These are phyloP conservation scores for Sebastes oblongus DNA, from an alignment of 2,797 vertebrate species.

Conservation along the genomic window DNA sequence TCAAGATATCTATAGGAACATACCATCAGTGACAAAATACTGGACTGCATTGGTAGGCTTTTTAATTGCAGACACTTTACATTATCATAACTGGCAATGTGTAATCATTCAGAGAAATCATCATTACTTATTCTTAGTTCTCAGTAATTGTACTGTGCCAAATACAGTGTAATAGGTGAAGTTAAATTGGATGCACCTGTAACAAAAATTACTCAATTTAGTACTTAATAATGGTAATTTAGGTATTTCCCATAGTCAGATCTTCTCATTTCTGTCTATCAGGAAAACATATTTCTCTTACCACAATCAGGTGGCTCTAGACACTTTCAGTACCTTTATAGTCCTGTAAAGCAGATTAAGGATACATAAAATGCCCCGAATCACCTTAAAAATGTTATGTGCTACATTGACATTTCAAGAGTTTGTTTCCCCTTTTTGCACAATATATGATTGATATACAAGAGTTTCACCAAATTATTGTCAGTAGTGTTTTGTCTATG, in stretches of 20 bases:
- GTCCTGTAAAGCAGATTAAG: neutral
- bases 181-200: neutral
- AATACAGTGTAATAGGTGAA: neutral
- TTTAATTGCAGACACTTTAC: neutral
- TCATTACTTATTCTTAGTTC: neutral
- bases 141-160: neutral
- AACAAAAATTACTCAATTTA: neutral
- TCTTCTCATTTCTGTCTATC: neutral
- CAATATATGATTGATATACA: neutral
- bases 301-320: neutral
- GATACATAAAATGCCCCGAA: neutral
- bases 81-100: neutral
- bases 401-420: neutral
- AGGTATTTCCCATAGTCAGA: neutral
- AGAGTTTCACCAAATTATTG: neutral
- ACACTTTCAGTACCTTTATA: neutral
- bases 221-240: neutral
- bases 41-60: neutral
- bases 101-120: neutral
- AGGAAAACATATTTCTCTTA: neutral
- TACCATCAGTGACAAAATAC: constrained; percentile 14
- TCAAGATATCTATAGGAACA: constrained; percentile 8
- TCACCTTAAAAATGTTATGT: neutral
- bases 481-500: neutral
- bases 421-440: neutral